Conservation (phyloP, 1,140 invertebrate species). For the Drosophila mauritiana region DNA sequence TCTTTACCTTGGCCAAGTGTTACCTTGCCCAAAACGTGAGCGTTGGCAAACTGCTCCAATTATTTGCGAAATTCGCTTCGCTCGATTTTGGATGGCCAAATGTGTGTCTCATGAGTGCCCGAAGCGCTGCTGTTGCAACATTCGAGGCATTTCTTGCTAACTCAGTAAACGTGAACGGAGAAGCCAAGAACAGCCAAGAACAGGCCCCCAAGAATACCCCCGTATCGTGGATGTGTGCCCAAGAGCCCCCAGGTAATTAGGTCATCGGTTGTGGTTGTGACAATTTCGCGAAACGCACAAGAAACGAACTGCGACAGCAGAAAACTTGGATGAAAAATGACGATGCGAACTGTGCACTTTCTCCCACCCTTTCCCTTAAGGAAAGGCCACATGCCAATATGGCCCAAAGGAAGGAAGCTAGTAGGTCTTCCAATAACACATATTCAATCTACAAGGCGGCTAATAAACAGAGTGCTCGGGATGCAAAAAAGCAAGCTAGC, state of each 20-base stretch:
- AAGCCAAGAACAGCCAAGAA: conserved; percentile 25
- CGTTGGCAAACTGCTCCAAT: conserved; percentile 70
- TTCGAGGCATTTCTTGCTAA: conserved; percentile 73
- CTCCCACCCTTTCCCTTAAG: background rate
- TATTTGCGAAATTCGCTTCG: conserved; percentile 60
- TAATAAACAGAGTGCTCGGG: background rate
- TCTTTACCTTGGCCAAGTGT: conserved; percentile 51
- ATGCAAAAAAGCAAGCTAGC: no score
- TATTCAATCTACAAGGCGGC: background rate
- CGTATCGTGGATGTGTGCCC: conserved; percentile 10
- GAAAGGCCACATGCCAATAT: background rate
- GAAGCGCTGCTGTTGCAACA: conserved; percentile 66
- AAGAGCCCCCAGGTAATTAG: conserved; percentile 43
- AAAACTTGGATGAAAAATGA: conserved; percentile 28
- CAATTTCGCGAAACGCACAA: conserved; percentile 57
- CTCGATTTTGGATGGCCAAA: conserved; percentile 11
- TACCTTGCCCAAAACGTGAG: conserved; percentile 66
- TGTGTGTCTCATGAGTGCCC: conserved; percentile 15
- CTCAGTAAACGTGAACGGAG: conserved; percentile 62
- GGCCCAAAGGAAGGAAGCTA: background rate
- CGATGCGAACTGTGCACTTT: conserved; percentile 1
- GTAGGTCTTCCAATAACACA: no score
- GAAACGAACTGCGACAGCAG: conserved; percentile 62
- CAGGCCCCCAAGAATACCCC: conserved; percentile 32
- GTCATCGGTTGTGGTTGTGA: conserved; percentile 58